phyloP scores from a whole-genome alignment of 2,888 invertebrate genomes.

The Linnaemya tessellans region DNA sequence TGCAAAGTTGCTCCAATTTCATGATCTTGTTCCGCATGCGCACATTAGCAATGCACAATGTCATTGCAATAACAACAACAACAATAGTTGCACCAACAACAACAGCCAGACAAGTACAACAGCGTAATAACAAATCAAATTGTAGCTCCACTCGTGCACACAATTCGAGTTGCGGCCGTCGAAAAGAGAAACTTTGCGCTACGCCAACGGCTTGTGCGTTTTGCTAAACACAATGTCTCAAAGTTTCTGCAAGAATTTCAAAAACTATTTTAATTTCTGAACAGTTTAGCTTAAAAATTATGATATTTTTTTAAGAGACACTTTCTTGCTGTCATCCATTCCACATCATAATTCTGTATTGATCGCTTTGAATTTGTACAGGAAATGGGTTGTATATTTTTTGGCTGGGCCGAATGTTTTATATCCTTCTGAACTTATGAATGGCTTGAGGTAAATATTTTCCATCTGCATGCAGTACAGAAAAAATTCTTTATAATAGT shows the following conservation, averaged over 20 bases:
- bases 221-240: neutral
- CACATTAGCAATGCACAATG: slow-evolving; percentile 73
- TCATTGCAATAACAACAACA: slow-evolving; percentile 67
- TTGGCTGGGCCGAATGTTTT: no score
- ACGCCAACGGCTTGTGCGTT: neutral
- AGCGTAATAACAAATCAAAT: slow-evolving; percentile 31
- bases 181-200: slow-evolving; percentile 8
- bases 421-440: no score
- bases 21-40: slow-evolving; percentile 79
- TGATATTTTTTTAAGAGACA: neutral
- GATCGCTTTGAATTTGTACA: no score
- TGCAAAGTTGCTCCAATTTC: slow-evolving; percentile 75
- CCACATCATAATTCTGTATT: neutral
- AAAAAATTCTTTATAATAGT: no score
- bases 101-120: slow-evolving; percentile 11
- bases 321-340: neutral
- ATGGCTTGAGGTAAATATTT: no score
- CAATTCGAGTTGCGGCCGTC: slow-evolving; percentile 10
- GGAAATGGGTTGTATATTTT: no score
- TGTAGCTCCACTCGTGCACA: slow-evolving; percentile 11
- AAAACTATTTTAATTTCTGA: neutral
- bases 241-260: neutral
- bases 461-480: no score
- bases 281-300: neutral
- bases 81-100: slow-evolving; percentile 22